Conservation (phyloP, 2,888 invertebrate species). For the Rotaria sp. region DNA sequence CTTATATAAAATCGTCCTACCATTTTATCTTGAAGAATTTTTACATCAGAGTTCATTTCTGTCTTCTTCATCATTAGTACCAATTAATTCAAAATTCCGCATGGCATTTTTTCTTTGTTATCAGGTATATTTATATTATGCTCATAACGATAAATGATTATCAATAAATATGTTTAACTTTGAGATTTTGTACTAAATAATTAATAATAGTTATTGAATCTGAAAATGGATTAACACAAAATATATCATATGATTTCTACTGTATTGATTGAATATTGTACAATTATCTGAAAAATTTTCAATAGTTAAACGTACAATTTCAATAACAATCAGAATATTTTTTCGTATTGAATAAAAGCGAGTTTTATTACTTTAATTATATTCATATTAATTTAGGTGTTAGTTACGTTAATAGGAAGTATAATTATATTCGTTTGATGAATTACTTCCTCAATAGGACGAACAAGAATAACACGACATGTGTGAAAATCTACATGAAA, state of each 20-base stretch:
- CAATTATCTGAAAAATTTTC: not conserved
- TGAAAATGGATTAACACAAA: not conserved
- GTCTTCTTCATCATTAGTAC: no score
- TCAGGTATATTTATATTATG: no score
- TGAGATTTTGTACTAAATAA: no score
- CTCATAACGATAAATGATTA: no score
- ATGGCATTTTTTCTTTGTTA: no score
- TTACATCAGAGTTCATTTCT: no score
- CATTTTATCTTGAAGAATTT: no score
- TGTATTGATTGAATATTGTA: not conserved
- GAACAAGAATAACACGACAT: not conserved
- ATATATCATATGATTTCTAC: not conserved
- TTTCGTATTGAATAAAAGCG: no score
- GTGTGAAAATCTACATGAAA: slow-evolving; percentile 2
- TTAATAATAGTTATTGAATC: no score
- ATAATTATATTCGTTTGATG: not conserved
- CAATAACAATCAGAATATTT: not conserved
- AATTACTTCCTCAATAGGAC: not conserved
- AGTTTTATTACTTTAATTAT: not conserved
- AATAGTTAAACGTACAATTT: not conserved
- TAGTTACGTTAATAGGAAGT: not conserved
- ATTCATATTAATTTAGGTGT: not conserved
- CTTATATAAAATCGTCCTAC: no score
- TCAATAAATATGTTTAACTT: no score
- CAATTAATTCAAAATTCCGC: no score